Base-by-base conservation (phyloP, 2,888 invertebrate species). In the Tiliacea citrago region DNA sequence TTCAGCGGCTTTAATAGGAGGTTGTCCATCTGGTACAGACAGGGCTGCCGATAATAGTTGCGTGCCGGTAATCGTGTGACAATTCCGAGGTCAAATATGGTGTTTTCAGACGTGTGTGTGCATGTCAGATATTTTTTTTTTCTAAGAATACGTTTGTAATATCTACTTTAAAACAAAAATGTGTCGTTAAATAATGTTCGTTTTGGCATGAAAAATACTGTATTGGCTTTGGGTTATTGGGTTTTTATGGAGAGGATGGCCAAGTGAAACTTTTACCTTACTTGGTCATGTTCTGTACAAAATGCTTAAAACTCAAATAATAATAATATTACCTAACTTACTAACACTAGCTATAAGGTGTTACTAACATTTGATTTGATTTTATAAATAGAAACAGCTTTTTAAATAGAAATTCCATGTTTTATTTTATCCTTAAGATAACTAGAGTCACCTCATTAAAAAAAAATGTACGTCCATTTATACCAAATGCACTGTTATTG, bases 1-100 rank as follows among this genome's bases (percentile, higher is more conserved):
- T 35, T 2, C 57, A 39, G 7, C 0, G 0, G 10, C 16, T 53
- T 47, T 81, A 16, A 8, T 53, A 1, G 77, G 8, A 9, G 42
- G 45, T 47, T 83, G 81, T 47, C 82, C 81, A 13, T 0, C n/a
- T 0, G 81, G 81, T 0, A 73, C 9, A 8, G 60, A 6, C 0
- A 73, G 77, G 29, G 81, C 81, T 35, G 81, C 55, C 9, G 81
- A 82, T 65, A 39, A 45, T 10, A 69, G 42, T 45, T 82, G 79
- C 39, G 58, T 49, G 12, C 62, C 69, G 6, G 1, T 39, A 16
- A 2, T 74, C 2, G 24, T 13, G 5, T 62, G 7, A 71, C 2
- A 61, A 35, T 16, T 67, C 35, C 0, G 4, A 39, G 5, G 13
- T 9, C 9, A 29, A 29, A 47, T 47, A 16, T 6, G 18, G 42